Evolutionary conservation across 2,797 vertebrate genomes (phyloP), one percentile per base, ranked within the genome.

Genomic region (Anisognathus igniventris): DNA sequence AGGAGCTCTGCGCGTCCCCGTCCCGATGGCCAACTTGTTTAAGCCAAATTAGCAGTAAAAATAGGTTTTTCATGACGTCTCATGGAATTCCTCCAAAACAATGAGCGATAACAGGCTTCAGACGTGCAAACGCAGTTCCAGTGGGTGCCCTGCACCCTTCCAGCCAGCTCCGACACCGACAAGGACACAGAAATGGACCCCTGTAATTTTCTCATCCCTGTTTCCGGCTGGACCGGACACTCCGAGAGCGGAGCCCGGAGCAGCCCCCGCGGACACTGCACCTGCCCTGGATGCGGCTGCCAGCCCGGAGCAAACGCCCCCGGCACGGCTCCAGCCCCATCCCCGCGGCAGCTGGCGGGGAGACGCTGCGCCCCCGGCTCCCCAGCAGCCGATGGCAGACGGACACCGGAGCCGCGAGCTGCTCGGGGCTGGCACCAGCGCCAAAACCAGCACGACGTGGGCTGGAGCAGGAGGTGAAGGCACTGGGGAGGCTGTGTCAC

Each of bases 1-100:
- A 68, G 30, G 33, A 86, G 82, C 35, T 45, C 48, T 1, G 53
- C 0, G 12, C 25, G 0, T 47, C 81, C 88, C 86, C 7, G 6
- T 51, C 83, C 90, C 2, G 56, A 65, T 1, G 12, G 74, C 67
- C 93, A 96, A 88, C 76, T 82, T 50, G 40, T 68, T 89, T 44
- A 42, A 92, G 88, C 62, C 92, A 94, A 94, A 96, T 90, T 47
- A 94, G 94, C 91, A 70, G 62, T 12, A 57, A 95, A 95, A 95
- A 95, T 93, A 54, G 57, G 48, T 45, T 95, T 94, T 95, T 94
- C 76, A 75, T 73, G 93, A 91, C 88, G 68, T 71, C 92, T 60
- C 3, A 25, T 66, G 94, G 92, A 93, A 93, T 74, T 9, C 80
- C 83, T 95, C 95, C 94, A 93, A 74, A 65, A 75, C 19, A 1